Percentiles rank a stretch among this genome's conserved stretches.
Evolutionary conservation across 2,797 vertebrate species (phyloP).

Genomic region (Epinephelus coioides): DNA sequence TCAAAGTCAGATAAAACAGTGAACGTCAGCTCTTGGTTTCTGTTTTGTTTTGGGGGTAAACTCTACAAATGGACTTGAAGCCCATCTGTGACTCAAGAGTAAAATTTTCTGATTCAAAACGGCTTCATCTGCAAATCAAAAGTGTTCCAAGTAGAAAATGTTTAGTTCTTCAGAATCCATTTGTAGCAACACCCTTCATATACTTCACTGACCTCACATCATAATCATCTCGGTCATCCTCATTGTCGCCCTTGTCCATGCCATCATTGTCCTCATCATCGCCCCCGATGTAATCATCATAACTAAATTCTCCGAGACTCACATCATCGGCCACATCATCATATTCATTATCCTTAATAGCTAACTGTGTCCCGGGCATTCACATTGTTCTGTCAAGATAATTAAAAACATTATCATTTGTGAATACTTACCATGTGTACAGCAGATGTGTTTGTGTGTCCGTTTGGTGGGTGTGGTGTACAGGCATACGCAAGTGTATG

Average conservation of each 20-base stretch:
- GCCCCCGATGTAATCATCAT: not conserved
- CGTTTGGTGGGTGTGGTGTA: not conserved
- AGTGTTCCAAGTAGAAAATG: not conserved
- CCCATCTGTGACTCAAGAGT: not conserved
- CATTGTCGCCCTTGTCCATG: not conserved
- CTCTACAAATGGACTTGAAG: slow-evolving; percentile 6
- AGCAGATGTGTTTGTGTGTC: slow-evolving; percentile 53
- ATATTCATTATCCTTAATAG: not conserved
- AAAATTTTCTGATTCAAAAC: slow-evolving; percentile 1
- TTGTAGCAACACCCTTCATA: not conserved
- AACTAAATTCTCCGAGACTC: slow-evolving; percentile 5
- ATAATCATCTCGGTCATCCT: not conserved
- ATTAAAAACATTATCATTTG: slow-evolving; percentile 47
- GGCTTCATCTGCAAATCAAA: not conserved
- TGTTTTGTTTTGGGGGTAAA: slow-evolving; percentile 6
- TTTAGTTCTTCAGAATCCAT: not conserved
- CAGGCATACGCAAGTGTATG: not conserved
- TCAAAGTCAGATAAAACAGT: not conserved
- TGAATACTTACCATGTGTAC: slow-evolving; percentile 50
- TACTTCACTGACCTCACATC: not conserved
- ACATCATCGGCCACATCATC: slow-evolving; percentile 30
- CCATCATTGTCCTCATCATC: not conserved
- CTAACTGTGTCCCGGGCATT: slow-evolving; percentile 3
- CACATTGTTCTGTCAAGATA: slow-evolving; percentile 4
- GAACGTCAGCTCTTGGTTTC: not conserved